Base-by-base conservation (phyloP, 2,797 vertebrate species). In the Coregonus sp. region DNA sequence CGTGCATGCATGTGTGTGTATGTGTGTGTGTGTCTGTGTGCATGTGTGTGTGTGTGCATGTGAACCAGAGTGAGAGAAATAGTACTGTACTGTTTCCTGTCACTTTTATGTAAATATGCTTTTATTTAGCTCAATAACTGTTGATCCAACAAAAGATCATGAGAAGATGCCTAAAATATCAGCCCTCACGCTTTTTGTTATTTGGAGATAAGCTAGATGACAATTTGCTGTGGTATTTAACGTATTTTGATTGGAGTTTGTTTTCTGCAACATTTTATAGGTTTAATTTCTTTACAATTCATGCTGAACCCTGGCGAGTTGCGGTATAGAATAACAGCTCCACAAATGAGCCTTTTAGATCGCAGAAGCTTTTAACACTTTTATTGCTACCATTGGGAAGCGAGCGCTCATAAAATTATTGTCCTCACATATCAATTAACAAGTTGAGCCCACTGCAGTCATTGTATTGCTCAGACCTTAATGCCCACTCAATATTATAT, bases 341-440 rank as follows among this genome's bases (percentile, higher is more conserved):
- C n/a, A 25, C 59, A 12, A 63, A 63, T 63, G 9, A 3, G 9
- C 59, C 59, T 25, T 63, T 25, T 63, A 63, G n/a, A 25, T 29
- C n/a, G 56, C 56, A 7, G 56, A 59, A 5, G 56, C 56, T 59
- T n/a, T 59, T n/a, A 59, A 59, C 56, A 59, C 7, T 59, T 20
- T 59, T 67, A 14, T 67, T 67, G 65, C 29, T 35, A 35, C 65
- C 14, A 67, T 67, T 67, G 9, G 65, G 12, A 31, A 31, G 2
- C 29, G 5, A 25, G 65, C 29, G 6, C 12, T 67, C 25, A 63
- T 35, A 67, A 16, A 67, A 67, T 37, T 0, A 68, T 68, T 15
- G 33, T 68, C 66, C 14, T 68, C 65, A 67, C 65, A 67, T 33
- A 67, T 67, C 65, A 67, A 67, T 67, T 33, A 67, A 61, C n/a